phyloP scores from a whole-genome alignment of 2,888 invertebrate genomes.

The Heteropelma amictum region DNA sequence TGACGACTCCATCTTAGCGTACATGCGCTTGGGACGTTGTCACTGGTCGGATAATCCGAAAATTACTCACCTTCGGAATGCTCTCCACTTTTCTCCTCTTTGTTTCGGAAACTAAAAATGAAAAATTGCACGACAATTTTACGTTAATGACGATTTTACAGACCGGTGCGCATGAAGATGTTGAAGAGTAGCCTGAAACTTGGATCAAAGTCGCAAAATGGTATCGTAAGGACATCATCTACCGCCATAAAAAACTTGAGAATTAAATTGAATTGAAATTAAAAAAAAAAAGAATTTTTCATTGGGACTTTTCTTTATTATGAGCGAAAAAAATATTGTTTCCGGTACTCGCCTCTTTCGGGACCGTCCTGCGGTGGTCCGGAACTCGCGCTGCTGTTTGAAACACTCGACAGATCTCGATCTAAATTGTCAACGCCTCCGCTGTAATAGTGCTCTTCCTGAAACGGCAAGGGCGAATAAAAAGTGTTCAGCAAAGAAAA shows the following conservation, averaged over 20 bases:
- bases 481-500: not conserved
- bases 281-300: not conserved
- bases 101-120: constrained; percentile 80
- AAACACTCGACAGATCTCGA: constrained; percentile 80
- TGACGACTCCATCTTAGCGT: constrained; percentile 3
- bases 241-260: no score
- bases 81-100: constrained; percentile 92
- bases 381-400: constrained; percentile 77
- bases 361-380: constrained; percentile 75
- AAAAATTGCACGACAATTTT: constrained; percentile 11
- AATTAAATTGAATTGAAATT: no score
- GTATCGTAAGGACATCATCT: no score
- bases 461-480: not conserved
- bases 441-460: constrained; percentile 79
- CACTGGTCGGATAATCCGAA: constrained; percentile 49
- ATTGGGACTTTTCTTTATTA: not conserved
- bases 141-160: no score
- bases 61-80: constrained; percentile 89
- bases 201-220: no score
- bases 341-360: constrained; percentile 82
- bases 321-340: no score
- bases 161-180: no score
- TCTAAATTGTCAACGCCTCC: constrained; percentile 79
- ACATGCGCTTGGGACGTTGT: constrained; percentile 42
- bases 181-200: no score